phyloP scores from a whole-genome alignment of 2,797 vertebrate genomes.

The Microhierax caerulescens region DNA sequence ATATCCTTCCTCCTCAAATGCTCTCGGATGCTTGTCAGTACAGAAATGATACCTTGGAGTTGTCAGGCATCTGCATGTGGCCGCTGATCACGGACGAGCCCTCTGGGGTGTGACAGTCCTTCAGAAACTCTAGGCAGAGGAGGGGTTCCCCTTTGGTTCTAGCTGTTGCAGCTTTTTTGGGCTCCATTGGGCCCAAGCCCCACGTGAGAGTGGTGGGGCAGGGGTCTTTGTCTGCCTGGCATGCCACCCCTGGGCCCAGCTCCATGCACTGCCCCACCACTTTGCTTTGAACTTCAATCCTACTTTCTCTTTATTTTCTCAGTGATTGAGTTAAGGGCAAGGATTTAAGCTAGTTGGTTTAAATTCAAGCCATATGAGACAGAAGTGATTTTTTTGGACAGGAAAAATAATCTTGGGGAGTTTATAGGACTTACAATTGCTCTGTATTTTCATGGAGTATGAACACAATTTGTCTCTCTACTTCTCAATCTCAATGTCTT shows the following conservation, averaged over 20 bases:
- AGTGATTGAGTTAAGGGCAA: constrained; percentile 14
- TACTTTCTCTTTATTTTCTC: constrained; percentile 40
- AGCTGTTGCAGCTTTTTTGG: neutral
- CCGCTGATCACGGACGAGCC: neutral
- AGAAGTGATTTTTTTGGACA: constrained; percentile 64
- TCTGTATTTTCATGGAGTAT: constrained; percentile 58
- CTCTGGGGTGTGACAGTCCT: neutral
- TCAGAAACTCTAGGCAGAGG: neutral
- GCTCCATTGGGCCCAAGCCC: neutral
- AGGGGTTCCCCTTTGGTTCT: neutral
- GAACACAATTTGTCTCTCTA: constrained; percentile 59
- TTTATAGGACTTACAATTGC: constrained; percentile 58
- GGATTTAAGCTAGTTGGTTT: constrained; percentile 57
- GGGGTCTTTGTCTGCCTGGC: neutral
- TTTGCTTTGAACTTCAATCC: neutral
- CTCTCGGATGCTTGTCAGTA: neutral
- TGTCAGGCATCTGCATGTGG: accelerated
- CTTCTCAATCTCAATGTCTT: constrained; percentile 53
- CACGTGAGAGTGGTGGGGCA: neutral
- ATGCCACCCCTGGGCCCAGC: neutral
- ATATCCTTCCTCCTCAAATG: neutral
- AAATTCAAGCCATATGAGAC: constrained; percentile 67
- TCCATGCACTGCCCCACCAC: neutral
- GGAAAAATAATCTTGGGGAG: constrained; percentile 52
- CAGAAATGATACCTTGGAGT: neutral